Evolutionary conservation across 2,797 vertebrate genomes (phyloP).

Genomic region (Arnoldichthys spilopterus): DNA sequence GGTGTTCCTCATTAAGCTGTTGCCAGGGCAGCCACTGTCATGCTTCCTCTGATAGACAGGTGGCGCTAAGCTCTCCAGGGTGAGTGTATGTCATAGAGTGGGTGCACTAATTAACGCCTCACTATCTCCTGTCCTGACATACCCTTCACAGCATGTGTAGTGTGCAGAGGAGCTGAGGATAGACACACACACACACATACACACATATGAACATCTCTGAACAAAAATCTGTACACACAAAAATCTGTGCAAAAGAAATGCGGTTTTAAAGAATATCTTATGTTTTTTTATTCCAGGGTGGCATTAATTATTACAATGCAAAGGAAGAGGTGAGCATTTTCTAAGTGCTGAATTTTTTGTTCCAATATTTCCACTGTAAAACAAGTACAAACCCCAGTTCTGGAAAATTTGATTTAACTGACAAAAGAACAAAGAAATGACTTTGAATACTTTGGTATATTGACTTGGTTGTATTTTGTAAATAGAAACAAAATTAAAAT

Average conservation of each 20-base stretch:
- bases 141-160: slow-evolving; percentile 32
- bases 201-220: background rate
- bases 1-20: slow-evolving; percentile 25
- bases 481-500: too few relatives aligned
- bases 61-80: slow-evolving; percentile 47
- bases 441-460: too few relatives aligned
- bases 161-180: background rate
- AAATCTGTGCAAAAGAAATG: background rate
- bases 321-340: slow-evolving; percentile 41
- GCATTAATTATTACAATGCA: slow-evolving; percentile 47
- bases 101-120: slow-evolving; percentile 30
- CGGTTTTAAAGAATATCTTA: background rate
- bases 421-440: too few relatives aligned
- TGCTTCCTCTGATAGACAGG: slow-evolving; percentile 20
- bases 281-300: slow-evolving; percentile 41
- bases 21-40: background rate
- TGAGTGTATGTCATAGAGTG: slow-evolving; percentile 38
- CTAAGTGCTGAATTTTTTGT: background rate
- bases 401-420: too few relatives aligned
- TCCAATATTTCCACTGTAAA: too few relatives aligned
- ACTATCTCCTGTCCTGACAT: slow-evolving; percentile 37
- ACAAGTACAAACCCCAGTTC: too few relatives aligned
- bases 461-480: too few relatives aligned
- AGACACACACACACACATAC: background rate
- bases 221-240: background rate